These are phyloP conservation scores for Cerastoderma edule DNA, from an alignment of 2,888 invertebrate species.

Conservation along the genomic window DNA sequence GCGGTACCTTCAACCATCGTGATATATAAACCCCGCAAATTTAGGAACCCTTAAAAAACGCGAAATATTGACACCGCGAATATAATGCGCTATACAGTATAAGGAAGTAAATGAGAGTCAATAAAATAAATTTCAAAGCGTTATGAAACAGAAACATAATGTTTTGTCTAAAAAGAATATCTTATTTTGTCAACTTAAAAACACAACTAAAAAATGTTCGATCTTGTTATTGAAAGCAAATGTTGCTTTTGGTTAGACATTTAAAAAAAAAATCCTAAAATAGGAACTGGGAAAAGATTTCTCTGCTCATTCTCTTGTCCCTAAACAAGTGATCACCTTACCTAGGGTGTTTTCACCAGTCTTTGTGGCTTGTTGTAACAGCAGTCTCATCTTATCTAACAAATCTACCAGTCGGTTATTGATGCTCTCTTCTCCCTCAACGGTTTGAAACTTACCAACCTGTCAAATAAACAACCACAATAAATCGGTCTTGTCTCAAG, in stretches of 20 bases:
- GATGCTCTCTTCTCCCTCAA: constrained; percentile 78
- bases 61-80: too few relatives aligned
- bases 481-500: too few relatives aligned
- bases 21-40: too few relatives aligned
- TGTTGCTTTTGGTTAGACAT: neutral
- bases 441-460: constrained; percentile 79
- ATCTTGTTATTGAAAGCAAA: neutral
- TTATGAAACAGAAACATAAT: too few relatives aligned
- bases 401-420: constrained; percentile 75
- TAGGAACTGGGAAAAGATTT: too few relatives aligned
- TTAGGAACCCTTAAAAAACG: too few relatives aligned
- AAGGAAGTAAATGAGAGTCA: too few relatives aligned
- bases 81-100: too few relatives aligned
- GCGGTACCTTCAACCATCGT: too few relatives aligned
- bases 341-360: constrained; percentile 58
- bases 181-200: too few relatives aligned
- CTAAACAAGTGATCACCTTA: constrained; percentile 3
- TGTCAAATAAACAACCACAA: constrained; percentile 51
- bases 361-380: constrained; percentile 74
- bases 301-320: neutral
- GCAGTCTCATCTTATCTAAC: constrained; percentile 76
- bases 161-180: too few relatives aligned
- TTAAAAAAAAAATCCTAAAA: neutral
- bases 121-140: too few relatives aligned
- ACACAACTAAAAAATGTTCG: neutral